These are phyloP conservation scores for Rhinoptilus africanus DNA, from an alignment of 2,113 vertebrate species.

Conservation along the genomic window DNA sequence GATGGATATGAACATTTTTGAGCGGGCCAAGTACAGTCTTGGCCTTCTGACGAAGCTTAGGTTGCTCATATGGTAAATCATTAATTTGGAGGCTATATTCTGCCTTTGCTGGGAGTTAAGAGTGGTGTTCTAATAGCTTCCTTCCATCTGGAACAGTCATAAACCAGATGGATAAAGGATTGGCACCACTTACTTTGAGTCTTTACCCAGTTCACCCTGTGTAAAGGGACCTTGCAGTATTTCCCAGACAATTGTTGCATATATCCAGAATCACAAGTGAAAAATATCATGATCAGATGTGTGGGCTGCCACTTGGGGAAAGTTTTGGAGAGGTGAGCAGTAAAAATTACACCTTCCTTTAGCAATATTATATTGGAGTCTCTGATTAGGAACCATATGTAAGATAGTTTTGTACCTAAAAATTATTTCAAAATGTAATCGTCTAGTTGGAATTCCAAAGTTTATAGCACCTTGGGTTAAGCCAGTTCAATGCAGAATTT, in stretches of 20 bases:
- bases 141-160: slow-evolving; percentile 64
- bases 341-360: background rate
- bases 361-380: background rate
- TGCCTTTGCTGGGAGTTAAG: slow-evolving; percentile 35
- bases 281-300: slow-evolving; percentile 1
- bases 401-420: background rate
- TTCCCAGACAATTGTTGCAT: slow-evolving; percentile 56
- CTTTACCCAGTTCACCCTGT: slow-evolving; percentile 44
- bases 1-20: slow-evolving; percentile 60
- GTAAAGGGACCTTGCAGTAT: slow-evolving; percentile 12
- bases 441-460: background rate
- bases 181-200: slow-evolving; percentile 51
- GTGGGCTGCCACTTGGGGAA: background rate
- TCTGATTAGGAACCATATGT: background rate
- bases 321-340: background rate
- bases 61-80: slow-evolving; percentile 51
- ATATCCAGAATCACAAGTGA: background rate
- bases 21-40: slow-evolving; percentile 71
- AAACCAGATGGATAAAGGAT: slow-evolving; percentile 64
- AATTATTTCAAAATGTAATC: background rate
- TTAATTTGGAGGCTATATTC: slow-evolving; percentile 52
- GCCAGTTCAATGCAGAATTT: background rate
- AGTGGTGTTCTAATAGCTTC: slow-evolving; percentile 59
- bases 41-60: slow-evolving; percentile 43
- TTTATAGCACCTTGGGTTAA: background rate